These are phyloP conservation scores for Hydrolagus colliei DNA, from an alignment of 2,797 vertebrate genomes.

Conservation along the genomic window DNA sequence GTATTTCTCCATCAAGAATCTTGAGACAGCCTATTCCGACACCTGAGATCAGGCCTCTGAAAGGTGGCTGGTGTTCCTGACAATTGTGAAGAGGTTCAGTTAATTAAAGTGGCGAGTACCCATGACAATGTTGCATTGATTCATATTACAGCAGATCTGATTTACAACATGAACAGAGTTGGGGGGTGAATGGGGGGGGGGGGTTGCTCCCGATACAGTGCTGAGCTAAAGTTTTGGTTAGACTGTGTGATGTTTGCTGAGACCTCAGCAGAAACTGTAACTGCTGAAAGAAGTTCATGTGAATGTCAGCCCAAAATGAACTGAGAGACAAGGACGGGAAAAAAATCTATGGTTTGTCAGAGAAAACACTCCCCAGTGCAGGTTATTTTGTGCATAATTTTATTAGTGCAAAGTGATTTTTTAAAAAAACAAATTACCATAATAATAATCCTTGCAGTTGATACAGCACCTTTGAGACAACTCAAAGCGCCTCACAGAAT, in stretches of 20 bases:
- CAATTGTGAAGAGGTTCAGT: conserved; percentile 29
- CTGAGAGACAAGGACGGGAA: neutral
- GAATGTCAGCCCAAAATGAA: neutral
- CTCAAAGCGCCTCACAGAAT: no score
- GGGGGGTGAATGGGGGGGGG: neutral
- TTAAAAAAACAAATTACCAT: no score
- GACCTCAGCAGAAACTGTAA: conserved; percentile 1
- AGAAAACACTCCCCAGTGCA: neutral
- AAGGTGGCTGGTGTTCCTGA: neutral
- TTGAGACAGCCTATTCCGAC: neutral
- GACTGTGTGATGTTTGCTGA: neutral
- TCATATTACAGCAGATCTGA: conserved; percentile 22
- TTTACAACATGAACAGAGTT: conserved; percentile 32
- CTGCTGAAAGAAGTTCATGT: neutral
- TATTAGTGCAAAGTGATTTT: no score
- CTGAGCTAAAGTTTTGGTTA: fast-evolving
- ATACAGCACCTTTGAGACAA: no score
- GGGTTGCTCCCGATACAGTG: conserved; percentile 27
- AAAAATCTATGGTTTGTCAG: neutral
- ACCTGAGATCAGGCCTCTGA: neutral
- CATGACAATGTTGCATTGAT: conserved; percentile 9
- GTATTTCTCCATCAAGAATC: neutral
- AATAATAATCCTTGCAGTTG: no score
- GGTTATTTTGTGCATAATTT: no score
- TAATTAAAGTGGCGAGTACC: conserved; percentile 35